Evolutionary conservation across 2,888 invertebrate species (phyloP).

Genomic region (Pterostichus madidus): DNA sequence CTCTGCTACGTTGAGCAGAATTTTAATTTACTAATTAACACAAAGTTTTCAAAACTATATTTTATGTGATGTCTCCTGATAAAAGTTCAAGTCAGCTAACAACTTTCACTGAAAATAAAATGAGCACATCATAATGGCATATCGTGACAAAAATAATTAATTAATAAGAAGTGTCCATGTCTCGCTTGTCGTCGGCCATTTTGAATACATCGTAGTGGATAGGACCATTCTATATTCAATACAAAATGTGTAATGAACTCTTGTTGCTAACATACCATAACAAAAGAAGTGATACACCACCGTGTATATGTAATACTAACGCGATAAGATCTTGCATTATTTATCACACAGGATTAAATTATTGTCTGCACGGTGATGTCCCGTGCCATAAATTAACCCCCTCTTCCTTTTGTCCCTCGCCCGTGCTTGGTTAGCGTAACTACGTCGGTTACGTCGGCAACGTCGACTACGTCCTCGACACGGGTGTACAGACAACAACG

Average conservation of each 20-base stretch:
- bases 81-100: conserved; percentile 29
- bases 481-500: background rate
- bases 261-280: conserved; percentile 4
- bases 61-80: too few relatives aligned
- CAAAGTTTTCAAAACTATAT: too few relatives aligned
- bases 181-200: conserved; percentile 45
- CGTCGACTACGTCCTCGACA: background rate
- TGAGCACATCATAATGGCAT: conserved; percentile 41
- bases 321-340: conserved; percentile 62
- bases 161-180: conserved; percentile 57
- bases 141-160: conserved; percentile 62
- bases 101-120: conserved; percentile 40
- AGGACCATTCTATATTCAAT: conserved; percentile 34
- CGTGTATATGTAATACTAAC: conserved; percentile 52
- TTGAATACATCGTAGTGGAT: conserved; percentile 56
- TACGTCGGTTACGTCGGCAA: background rate
- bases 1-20: too few relatives aligned
- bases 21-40: too few relatives aligned
- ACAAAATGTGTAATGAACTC: conserved; percentile 56
- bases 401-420: conserved; percentile 13
- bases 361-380: conserved; percentile 64
- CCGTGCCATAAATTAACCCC: conserved; percentile 57
- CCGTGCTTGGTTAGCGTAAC: conserved; percentile 25
- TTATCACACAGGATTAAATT: conserved; percentile 63
- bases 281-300: conserved; percentile 50